Percentiles rank a stretch among this genome's conserved stretches.
Conservation (phyloP, 1,140 invertebrate genomes). For the Cataglyphis hispanica region DNA sequence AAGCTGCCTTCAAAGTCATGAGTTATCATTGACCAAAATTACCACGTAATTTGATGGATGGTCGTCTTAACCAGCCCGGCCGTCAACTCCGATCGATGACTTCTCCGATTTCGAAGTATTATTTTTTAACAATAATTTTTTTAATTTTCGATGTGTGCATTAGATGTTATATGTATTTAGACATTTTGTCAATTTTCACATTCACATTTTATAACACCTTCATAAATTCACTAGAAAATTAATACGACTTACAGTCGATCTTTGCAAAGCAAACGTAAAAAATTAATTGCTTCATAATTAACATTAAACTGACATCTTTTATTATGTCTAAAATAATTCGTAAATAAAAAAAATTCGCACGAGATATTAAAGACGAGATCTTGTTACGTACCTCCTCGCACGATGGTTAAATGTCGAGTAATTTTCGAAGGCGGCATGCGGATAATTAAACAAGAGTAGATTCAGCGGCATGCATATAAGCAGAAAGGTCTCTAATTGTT, state of each 20-base stretch:
- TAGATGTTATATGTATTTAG: not conserved
- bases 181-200: not conserved
- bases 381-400: conserved; percentile 61
- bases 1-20: conserved; percentile 86
- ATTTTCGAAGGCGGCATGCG: conserved; percentile 25
- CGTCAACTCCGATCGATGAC: conserved; percentile 70
- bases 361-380: conserved; percentile 9
- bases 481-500: conserved; percentile 37
- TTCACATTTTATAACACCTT: not conserved
- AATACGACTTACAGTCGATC: not conserved
- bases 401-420: not conserved
- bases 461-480: conserved; percentile 1
- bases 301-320: not conserved
- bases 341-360: not conserved
- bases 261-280: not conserved
- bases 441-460: conserved; percentile 57
- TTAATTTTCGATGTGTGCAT: not conserved
- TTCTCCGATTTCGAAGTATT: conserved; percentile 14
- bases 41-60: conserved; percentile 81
- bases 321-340: not conserved
- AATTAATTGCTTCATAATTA: not conserved
- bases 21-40: conserved; percentile 85
- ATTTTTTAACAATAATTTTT: conserved; percentile 4
- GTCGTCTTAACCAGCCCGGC: conserved; percentile 74
- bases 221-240: not conserved